Percentiles rank a stretch among this genome's conserved stretches.
phyloP scores from a whole-genome alignment of 2,797 vertebrate genomes.

The Euphonia xanthogaster region DNA sequence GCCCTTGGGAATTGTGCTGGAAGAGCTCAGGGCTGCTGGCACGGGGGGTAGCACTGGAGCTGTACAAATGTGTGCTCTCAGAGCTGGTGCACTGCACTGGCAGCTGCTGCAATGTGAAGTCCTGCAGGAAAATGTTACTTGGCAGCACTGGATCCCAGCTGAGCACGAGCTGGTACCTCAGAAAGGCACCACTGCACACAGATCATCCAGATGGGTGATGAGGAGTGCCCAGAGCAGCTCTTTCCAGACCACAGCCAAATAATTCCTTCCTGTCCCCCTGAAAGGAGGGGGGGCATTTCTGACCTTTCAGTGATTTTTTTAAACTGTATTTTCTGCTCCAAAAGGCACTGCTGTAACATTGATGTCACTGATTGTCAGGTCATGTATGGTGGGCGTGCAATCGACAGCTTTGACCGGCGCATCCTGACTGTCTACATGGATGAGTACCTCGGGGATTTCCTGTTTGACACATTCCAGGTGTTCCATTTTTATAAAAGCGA shows the following conservation, averaged over 20 bases:
- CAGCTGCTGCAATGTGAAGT: not conserved
- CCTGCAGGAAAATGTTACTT: not conserved
- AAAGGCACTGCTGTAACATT: not conserved
- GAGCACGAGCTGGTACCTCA: not conserved
- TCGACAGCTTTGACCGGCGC: constrained; percentile 94
- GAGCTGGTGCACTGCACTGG: not conserved
- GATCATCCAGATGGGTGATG: rapidly evolving
- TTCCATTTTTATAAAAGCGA: constrained; percentile 89
- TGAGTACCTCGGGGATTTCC: constrained; percentile 94
- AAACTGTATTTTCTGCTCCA: not conserved
- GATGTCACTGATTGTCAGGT: constrained; percentile 74
- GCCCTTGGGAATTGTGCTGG: not conserved
- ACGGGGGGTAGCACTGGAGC: rapidly evolving
- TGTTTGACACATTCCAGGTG: constrained; percentile 88
- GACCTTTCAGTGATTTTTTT: not conserved
- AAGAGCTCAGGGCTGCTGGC: rapidly evolving
- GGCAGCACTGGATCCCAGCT: not conserved
- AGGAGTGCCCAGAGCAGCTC: not conserved
- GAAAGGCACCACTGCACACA: not conserved
- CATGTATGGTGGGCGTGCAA: constrained; percentile 93
- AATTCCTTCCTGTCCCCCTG: not conserved
- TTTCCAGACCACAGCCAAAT: not conserved
- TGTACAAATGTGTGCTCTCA: not conserved
- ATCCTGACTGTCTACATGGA: constrained; percentile 93
- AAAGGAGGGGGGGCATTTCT: not conserved